phyloP scores from a whole-genome alignment of 2,797 vertebrate genomes.

The Bovichtus variegatus region DNA sequence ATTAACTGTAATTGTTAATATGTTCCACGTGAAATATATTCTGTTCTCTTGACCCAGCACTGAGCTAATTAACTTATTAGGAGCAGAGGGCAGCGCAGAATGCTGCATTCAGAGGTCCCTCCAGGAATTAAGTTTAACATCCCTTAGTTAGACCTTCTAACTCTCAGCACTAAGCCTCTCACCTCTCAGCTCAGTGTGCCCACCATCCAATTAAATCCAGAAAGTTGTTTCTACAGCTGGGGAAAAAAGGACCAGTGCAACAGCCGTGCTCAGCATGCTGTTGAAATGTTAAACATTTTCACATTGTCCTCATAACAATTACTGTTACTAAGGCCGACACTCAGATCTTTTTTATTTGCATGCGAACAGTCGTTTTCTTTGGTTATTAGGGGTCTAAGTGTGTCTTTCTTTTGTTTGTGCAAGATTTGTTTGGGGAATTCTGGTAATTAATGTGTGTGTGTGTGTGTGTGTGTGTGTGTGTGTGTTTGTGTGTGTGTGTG shows the following conservation, averaged over 20 bases:
- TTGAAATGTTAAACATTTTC: slow-evolving; percentile 69
- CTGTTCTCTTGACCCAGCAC: slow-evolving; percentile 64
- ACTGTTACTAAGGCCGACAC: slow-evolving; percentile 56
- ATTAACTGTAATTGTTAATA: slow-evolving; percentile 64
- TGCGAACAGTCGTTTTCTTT: not conserved
- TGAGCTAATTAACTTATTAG: slow-evolving; percentile 80
- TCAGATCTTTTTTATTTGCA: slow-evolving; percentile 26
- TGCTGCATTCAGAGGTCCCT: slow-evolving; percentile 59
- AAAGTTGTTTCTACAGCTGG: slow-evolving; percentile 65
- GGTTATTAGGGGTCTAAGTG: slow-evolving; percentile 9
- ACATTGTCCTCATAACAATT: slow-evolving; percentile 69
- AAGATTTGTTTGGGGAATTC: slow-evolving; percentile 28
- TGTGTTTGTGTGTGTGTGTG: too few species aligned
- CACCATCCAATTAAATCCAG: slow-evolving; percentile 82
- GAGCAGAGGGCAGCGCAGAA: slow-evolving; percentile 65
- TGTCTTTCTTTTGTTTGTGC: slow-evolving; percentile 35
- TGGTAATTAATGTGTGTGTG: too few species aligned
- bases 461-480: too few species aligned
- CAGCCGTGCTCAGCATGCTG: slow-evolving; percentile 70
- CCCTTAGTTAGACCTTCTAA: slow-evolving; percentile 74
- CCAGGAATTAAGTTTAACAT: slow-evolving; percentile 78
- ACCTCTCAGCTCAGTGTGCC: slow-evolving; percentile 72
- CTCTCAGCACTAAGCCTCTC: slow-evolving; percentile 76
- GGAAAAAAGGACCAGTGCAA: slow-evolving; percentile 43
- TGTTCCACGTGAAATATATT: slow-evolving; percentile 56